A percentile compares a stretch with the other conserved stretches of the same genome.
phyloP scores from a whole-genome alignment of 2,888 invertebrate species.

The Archips crataeganus region DNA sequence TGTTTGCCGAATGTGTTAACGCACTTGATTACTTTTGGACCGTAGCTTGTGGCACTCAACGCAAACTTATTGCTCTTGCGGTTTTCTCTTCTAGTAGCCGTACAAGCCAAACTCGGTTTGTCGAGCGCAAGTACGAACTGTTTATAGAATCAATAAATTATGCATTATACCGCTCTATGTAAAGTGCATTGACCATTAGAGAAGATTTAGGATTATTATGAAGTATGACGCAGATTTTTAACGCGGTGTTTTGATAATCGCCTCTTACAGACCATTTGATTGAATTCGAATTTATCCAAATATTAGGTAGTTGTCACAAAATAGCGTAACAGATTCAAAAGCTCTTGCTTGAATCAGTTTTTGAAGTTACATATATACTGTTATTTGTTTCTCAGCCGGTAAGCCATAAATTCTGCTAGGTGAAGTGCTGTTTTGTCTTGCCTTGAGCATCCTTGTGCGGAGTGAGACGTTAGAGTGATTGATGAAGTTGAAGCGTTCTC shows the following conservation, averaged over 20 bases:
- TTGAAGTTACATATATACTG: neutral
- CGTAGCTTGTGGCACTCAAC: slow-evolving; percentile 57
- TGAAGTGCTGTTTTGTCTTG: slow-evolving; percentile 57
- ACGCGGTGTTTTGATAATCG: neutral
- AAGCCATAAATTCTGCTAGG: slow-evolving; percentile 49
- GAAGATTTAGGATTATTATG: slow-evolving; percentile 25
- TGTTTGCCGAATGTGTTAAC: slow-evolving; percentile 64
- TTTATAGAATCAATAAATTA: slow-evolving; percentile 27
- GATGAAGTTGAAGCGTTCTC: slow-evolving; percentile 37
- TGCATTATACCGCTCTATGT: slow-evolving; percentile 22
- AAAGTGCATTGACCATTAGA: slow-evolving; percentile 18
- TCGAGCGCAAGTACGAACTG: slow-evolving; percentile 55
- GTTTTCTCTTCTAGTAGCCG: slow-evolving; percentile 65
- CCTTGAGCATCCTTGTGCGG: slow-evolving; percentile 48
- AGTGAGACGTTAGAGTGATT: slow-evolving; percentile 39
- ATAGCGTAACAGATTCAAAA: neutral
- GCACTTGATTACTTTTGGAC: slow-evolving; percentile 62
- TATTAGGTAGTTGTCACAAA: neutral
- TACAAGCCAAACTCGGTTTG: slow-evolving; percentile 57
- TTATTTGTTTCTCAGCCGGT: neutral
- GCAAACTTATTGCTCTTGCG: slow-evolving; percentile 60
- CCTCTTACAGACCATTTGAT: neutral
- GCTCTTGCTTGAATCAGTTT: neutral
- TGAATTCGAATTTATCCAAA: neutral
- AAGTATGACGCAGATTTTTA: slow-evolving; percentile 16